Conservation (phyloP, 2,888 invertebrate species). For the Hydropsyche betteni region DNA sequence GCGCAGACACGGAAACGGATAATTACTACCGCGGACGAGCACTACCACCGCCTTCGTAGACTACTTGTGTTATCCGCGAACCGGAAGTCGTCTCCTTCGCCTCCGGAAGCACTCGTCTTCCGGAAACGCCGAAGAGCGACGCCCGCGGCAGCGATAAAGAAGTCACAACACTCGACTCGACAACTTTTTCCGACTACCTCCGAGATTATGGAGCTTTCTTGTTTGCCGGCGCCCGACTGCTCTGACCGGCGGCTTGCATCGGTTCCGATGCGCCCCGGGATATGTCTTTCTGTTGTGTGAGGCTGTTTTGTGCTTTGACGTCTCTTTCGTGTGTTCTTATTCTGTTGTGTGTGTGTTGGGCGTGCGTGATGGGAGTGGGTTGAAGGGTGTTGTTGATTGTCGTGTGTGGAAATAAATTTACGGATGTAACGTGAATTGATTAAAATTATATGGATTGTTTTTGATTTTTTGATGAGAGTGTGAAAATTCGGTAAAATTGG, state of each 20-base stretch:
- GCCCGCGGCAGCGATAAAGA: constrained; percentile 32
- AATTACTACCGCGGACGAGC: constrained; percentile 42
- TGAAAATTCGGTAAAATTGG: too few relatives aligned
- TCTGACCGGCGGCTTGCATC: not conserved
- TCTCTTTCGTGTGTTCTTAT: not conserved
- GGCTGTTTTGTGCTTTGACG: too few relatives aligned
- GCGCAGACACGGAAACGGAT: constrained; percentile 47
- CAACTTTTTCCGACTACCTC: constrained; percentile 11
- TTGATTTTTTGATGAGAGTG: too few relatives aligned
- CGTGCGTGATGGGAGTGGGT: too few relatives aligned
- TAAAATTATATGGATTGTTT: too few relatives aligned
- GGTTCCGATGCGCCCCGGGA: too few relatives aligned
- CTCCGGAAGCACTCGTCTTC: constrained; percentile 46
- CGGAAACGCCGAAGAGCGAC: constrained; percentile 29
- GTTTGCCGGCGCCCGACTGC: not conserved
- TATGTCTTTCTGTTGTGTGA: too few relatives aligned
- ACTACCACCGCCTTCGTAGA: not conserved
- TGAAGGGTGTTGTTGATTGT: too few relatives aligned
- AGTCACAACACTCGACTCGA: not conserved
- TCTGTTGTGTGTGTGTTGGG: too few relatives aligned
- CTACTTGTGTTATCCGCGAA: constrained; percentile 30
- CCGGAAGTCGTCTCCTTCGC: constrained; percentile 47
- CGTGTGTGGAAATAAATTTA: too few relatives aligned
- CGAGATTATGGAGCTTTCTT: not conserved
- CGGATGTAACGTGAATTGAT: too few relatives aligned